Evolutionary conservation across 1,140 invertebrate genomes (phyloP).

Genomic region (Lamellibrachia luymesi): DNA sequence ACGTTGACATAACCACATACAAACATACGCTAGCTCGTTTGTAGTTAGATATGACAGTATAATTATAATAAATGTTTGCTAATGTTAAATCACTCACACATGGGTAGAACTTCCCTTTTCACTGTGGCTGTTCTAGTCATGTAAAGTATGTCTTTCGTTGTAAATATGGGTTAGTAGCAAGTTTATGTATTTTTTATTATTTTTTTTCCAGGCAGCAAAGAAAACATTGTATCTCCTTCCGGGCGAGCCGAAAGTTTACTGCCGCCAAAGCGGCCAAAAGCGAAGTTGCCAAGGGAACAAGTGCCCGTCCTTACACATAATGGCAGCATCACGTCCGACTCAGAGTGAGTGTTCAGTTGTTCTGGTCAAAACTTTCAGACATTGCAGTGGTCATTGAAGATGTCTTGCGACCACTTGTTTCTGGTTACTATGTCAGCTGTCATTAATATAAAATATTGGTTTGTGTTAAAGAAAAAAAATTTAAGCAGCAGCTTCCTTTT

Average conservation of each 20-base stretch:
- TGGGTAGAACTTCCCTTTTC: no score
- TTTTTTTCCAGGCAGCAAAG: not conserved
- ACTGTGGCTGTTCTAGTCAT: no score
- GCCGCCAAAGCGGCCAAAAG: not conserved
- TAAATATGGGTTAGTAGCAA: not conserved
- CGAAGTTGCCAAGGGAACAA: not conserved
- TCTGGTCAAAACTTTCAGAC: not conserved
- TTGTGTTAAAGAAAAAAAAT: no score
- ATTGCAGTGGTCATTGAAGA: not conserved
- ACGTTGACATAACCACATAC: no score
- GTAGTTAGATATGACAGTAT: no score
- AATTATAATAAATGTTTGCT: no score
- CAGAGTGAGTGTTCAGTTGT: not conserved
- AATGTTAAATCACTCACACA: no score
- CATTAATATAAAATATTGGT: no score
- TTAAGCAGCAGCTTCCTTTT: not conserved
- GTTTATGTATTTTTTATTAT: not conserved
- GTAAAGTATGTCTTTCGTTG: no score
- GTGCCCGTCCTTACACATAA: not conserved
- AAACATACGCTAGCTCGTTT: no score
- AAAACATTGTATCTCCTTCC: not conserved
- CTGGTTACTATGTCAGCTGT: no score
- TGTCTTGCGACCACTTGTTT: not conserved
- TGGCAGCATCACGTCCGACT: not conserved
- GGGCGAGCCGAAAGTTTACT: not conserved